Evolutionary conservation across 1,140 invertebrate species (phyloP).

Genomic region (Brachionus paranguensis): DNA sequence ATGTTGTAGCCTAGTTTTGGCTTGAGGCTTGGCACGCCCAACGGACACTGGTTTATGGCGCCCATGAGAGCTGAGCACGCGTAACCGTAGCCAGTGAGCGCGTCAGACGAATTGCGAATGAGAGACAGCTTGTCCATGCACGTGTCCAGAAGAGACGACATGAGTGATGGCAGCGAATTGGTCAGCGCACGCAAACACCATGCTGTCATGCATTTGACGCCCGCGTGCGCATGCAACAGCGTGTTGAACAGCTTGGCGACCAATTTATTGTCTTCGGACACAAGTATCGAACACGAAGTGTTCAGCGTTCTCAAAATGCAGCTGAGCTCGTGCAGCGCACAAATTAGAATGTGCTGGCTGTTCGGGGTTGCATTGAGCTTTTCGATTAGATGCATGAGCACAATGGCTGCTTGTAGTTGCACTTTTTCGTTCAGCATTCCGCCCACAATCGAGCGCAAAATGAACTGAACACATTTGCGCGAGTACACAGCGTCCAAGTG

Average conservation of each 20-base stretch:
- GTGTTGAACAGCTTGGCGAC: slow-evolving; percentile 67
- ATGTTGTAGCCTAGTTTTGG: slow-evolving; percentile 94
- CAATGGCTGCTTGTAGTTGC: slow-evolving; percentile 81
- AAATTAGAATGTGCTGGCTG: slow-evolving; percentile 85
- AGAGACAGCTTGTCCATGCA: slow-evolving; percentile 66
- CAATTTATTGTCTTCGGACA: slow-evolving; percentile 68
- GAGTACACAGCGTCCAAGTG: slow-evolving; percentile 97
- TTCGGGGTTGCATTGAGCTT: slow-evolving; percentile 74
- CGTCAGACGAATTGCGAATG: slow-evolving; percentile 81
- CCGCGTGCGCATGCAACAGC: slow-evolving; percentile 82
- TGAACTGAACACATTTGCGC: slow-evolving; percentile 91
- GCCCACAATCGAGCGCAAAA: slow-evolving; percentile 80
- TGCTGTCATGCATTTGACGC: slow-evolving; percentile 80
- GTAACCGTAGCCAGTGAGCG: slow-evolving; percentile 84
- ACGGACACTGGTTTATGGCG: slow-evolving; percentile 76
- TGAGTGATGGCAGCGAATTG: slow-evolving; percentile 82
- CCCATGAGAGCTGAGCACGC: slow-evolving; percentile 86
- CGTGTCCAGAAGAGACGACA: slow-evolving; percentile 80
- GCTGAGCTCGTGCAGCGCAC: slow-evolving; percentile 80
- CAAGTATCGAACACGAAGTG: slow-evolving; percentile 78
- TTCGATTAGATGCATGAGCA: slow-evolving; percentile 80
- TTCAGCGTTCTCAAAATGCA: slow-evolving; percentile 72
- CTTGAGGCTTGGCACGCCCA: slow-evolving; percentile 88
- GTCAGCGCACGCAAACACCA: slow-evolving; percentile 88
- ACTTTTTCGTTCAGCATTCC: slow-evolving; percentile 91